Evolutionary conservation across 1,140 invertebrate species (phyloP).

Genomic region (Drosophila dunni): DNA sequence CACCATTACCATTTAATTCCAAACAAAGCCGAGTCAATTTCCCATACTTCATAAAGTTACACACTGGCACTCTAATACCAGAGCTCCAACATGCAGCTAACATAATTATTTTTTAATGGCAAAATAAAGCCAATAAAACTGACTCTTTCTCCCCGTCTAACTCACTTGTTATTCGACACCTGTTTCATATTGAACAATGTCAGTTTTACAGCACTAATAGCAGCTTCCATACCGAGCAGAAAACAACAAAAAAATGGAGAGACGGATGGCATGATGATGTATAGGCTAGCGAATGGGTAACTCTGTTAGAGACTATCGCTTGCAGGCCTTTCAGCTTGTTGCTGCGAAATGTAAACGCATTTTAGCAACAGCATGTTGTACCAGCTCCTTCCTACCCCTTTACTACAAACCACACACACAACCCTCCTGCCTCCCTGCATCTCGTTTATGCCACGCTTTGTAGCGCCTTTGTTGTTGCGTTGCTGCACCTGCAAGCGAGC

Average conservation of each 20-base stretch:
- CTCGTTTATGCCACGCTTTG: background rate
- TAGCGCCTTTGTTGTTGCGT: background rate
- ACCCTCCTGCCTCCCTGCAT: too few relatives aligned
- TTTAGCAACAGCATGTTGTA: conserved; percentile 18
- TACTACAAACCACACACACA: too few relatives aligned
- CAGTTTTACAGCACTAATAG: conserved; percentile 7
- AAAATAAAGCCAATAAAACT: conserved; percentile 1
- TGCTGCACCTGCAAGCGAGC: background rate
- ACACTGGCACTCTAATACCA: too few relatives aligned
- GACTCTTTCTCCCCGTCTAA: background rate
- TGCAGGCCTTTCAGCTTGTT: conserved; percentile 22
- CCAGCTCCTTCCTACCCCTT: background rate
- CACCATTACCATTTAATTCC: too few relatives aligned
- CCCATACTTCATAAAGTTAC: too few relatives aligned
- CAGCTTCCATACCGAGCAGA: background rate
- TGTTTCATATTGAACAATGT: conserved; percentile 1
- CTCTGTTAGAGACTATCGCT: conserved; percentile 17
- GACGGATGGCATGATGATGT: background rate
- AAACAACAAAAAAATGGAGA: background rate
- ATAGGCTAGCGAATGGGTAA: background rate
- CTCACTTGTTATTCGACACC: background rate
- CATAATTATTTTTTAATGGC: background rate
- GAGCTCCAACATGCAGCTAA: conserved; percentile 13
- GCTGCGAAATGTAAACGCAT: conserved; percentile 22
- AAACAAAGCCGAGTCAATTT: too few relatives aligned